These are phyloP conservation scores for Drosophila sordidula DNA, from an alignment of 2,888 invertebrate species.

Conservation along the genomic window DNA sequence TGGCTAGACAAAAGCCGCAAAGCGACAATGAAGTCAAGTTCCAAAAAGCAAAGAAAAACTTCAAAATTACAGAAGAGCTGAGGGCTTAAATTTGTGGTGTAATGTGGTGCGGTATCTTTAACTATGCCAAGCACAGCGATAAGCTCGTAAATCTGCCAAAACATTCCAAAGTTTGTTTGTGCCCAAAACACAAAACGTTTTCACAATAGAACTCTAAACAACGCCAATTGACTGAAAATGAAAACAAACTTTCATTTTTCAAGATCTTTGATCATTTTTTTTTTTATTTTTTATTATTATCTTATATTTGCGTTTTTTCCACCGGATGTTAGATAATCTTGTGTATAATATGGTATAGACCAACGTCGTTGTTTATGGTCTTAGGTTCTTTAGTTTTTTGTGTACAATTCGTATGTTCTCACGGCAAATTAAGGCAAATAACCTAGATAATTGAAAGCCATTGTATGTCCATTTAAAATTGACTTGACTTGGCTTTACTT, in stretches of 20 bases:
- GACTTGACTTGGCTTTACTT: constrained; percentile 4
- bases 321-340: constrained; percentile 27
- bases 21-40: constrained; percentile 25
- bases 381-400: not conserved
- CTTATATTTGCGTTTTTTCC: constrained; percentile 17
- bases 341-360: not conserved
- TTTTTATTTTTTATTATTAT: constrained; percentile 16
- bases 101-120: not conserved
- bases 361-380: not conserved
- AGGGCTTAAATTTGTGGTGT: not conserved
- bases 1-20: constrained; percentile 51
- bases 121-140: constrained; percentile 22
- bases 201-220: constrained; percentile 28
- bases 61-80: constrained; percentile 20
- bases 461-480: constrained; percentile 37
- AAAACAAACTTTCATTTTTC: constrained; percentile 51
- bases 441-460: constrained; percentile 35
- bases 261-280: constrained; percentile 18
- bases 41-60: constrained; percentile 32
- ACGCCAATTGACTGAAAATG: constrained; percentile 33
- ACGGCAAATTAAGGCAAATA: constrained; percentile 28
- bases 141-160: constrained; percentile 50
- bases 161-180: constrained; percentile 19
- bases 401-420: constrained; percentile 17
- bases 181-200: constrained; percentile 1